These are phyloP conservation scores for Petaurus breviceps DNA, from an alignment of 2,113 vertebrate genomes.

Conservation along the genomic window DNA sequence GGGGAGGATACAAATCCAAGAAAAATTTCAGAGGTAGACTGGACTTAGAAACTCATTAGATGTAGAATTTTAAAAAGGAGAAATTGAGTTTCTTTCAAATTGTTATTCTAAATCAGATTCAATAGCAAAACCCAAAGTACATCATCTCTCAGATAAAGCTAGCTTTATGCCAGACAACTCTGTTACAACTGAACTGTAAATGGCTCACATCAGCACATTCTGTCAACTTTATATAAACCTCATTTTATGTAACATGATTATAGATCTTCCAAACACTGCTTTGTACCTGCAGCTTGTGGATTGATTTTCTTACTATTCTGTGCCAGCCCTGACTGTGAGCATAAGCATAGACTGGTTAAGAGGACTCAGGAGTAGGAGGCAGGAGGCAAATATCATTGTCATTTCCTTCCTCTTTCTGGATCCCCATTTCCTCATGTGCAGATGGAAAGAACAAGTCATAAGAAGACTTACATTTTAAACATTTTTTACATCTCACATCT, in stretches of 20 bases:
- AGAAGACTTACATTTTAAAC: neutral
- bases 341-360: neutral
- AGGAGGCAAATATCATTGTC: neutral
- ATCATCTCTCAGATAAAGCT: constrained; percentile 78
- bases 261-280: constrained; percentile 68
- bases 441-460: neutral
- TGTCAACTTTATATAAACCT: constrained; percentile 80
- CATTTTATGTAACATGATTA: constrained; percentile 78
- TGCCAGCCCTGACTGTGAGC: constrained; percentile 36
- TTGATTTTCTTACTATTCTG: constrained; percentile 56
- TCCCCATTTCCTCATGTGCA: neutral
- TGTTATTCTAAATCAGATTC: constrained; percentile 79
- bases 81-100: constrained; percentile 70
- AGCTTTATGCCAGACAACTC: constrained; percentile 77
- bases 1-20: constrained; percentile 23
- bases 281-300: constrained; percentile 68
- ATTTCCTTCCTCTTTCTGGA: constrained; percentile 44
- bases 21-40: neutral
- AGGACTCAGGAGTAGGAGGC: constrained; percentile 6
- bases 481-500: neutral
- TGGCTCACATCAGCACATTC: constrained; percentile 81
- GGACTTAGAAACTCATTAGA: constrained; percentile 20
- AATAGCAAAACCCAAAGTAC: constrained; percentile 77
- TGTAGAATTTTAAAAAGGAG: constrained; percentile 64
- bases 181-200: constrained; percentile 82